Conservation (phyloP, 2,888 invertebrate species). For the Agrotis ipsilon region DNA sequence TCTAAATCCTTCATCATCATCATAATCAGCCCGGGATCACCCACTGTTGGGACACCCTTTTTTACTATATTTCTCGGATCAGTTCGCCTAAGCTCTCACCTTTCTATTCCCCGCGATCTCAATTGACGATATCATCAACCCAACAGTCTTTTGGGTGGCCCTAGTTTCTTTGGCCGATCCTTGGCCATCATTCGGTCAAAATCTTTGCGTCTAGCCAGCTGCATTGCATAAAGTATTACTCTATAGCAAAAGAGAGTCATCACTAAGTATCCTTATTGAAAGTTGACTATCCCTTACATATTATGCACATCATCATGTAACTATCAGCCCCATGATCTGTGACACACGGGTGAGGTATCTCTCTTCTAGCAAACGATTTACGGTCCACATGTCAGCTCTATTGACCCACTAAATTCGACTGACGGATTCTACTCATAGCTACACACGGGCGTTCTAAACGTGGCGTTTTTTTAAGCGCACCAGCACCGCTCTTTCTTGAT, state of each 20-base stretch:
- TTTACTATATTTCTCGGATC: too few species aligned
- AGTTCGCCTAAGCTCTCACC: too few species aligned
- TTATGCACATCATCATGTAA: not conserved
- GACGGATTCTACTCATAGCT: constrained; percentile 7
- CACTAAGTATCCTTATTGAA: constrained; percentile 1
- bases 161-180: too few species aligned
- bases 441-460: constrained; percentile 28
- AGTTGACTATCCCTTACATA: not conserved
- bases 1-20: too few species aligned
- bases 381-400: constrained; percentile 44
- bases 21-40: too few species aligned
- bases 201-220: too few species aligned
- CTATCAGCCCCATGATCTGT: constrained; percentile 28
- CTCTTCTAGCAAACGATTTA: constrained; percentile 44
- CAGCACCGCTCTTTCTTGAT: not conserved
- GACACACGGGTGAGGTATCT: constrained; percentile 27
- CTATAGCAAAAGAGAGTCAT: not conserved
- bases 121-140: too few species aligned
- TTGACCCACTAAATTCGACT: constrained; percentile 52
- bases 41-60: too few species aligned
- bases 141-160: too few species aligned
- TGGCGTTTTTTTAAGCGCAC: constrained; percentile 18
- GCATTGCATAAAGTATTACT: not conserved
- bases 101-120: too few species aligned
- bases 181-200: too few species aligned